Conservation (phyloP, 2,888 invertebrate species). For the Tiliacea citrago region DNA sequence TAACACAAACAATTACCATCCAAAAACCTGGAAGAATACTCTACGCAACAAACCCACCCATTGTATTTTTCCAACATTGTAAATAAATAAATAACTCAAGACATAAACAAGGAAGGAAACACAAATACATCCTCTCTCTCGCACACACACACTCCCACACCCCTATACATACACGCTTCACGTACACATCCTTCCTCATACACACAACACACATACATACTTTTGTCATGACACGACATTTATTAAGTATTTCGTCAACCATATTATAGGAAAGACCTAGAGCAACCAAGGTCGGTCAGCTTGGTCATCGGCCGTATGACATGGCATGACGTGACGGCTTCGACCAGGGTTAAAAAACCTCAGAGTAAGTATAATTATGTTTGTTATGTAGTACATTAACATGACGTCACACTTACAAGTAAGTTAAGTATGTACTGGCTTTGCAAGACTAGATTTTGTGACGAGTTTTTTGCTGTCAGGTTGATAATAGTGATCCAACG, state of each 20-base stretch:
- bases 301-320: constrained; percentile 34
- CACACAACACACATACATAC: constrained; percentile 15
- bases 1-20: background rate
- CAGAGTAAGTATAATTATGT: background rate
- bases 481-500: background rate
- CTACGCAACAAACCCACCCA: background rate
- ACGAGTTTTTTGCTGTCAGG: background rate
- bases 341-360: constrained; percentile 7
- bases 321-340: constrained; percentile 21
- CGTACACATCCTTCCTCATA: constrained; percentile 11
- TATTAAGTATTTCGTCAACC: constrained; percentile 19
- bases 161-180: constrained; percentile 22
- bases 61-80: constrained; percentile 7
- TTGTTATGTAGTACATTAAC: background rate
- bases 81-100: constrained; percentile 21
- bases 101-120: constrained; percentile 18
- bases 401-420: constrained; percentile 13
- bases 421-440: too few species aligned
- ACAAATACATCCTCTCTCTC: constrained; percentile 11
- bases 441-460: too few species aligned
- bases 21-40: background rate
- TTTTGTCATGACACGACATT: constrained; percentile 12
- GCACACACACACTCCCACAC: constrained; percentile 33
- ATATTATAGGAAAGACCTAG: constrained; percentile 41
- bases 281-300: constrained; percentile 20